A percentile compares a stretch with the other conserved stretches of the same genome.
Conservation (phyloP, 2,888 invertebrate genomes). For the Tetrapedia diversipes region DNA sequence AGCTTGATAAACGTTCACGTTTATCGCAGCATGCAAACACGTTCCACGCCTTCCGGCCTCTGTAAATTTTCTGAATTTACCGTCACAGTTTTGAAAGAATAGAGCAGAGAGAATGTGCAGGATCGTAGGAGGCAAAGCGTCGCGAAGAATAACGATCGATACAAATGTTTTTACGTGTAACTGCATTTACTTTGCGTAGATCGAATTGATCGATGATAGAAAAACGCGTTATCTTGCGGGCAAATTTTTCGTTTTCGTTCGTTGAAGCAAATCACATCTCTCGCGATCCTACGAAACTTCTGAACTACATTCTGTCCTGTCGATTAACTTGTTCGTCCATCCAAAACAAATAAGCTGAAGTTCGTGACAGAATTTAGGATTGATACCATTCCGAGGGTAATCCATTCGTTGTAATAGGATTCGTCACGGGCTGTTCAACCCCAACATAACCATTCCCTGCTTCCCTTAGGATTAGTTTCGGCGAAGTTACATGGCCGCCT, state of each 20-base stretch:
- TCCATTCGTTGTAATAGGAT: conserved; percentile 73
- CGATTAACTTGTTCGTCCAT: not conserved
- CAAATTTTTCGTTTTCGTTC: too few relatives aligned
- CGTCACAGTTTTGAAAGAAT: not conserved
- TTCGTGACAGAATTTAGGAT: conserved; percentile 33
- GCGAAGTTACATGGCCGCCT: conserved; percentile 38
- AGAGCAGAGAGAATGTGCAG: not conserved
- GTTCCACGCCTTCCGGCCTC: not conserved
- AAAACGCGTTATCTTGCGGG: too few relatives aligned
- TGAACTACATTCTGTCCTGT: too few relatives aligned
- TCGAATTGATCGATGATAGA: too few relatives aligned
- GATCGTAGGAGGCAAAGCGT: not conserved
- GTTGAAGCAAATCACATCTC: too few relatives aligned
- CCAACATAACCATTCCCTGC: conserved; percentile 22
- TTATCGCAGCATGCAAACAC: conserved; percentile 3
- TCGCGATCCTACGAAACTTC: too few relatives aligned
- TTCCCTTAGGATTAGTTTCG: conserved; percentile 58
- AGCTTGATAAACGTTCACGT: conserved; percentile 9
- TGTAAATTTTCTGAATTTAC: conserved; percentile 39
- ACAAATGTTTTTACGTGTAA: conserved; percentile 50
- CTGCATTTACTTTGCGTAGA: conserved; percentile 21
- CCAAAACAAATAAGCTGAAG: not conserved
- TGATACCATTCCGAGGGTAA: conserved; percentile 55
- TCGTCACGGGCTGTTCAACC: conserved; percentile 60
- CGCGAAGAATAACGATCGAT: conserved; percentile 27